These are phyloP conservation scores for Zaprionus nigranus DNA, from an alignment of 1,140 invertebrate genomes.

Conservation along the genomic window DNA sequence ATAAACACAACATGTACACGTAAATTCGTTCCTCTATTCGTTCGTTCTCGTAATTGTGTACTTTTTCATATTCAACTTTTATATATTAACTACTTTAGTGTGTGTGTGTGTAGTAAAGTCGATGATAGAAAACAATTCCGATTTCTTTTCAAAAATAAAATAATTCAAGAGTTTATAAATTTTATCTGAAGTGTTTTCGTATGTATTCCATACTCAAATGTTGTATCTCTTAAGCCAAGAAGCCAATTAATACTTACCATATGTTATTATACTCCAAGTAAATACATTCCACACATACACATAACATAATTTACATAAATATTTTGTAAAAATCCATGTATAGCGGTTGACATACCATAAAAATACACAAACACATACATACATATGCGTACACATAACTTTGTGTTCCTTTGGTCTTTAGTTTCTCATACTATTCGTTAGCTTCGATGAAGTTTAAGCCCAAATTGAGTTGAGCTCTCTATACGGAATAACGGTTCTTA, in stretches of 20 bases:
- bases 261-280: conserved; percentile 31
- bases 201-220: conserved; percentile 55
- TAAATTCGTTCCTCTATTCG: conserved; percentile 66
- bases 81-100: conserved; percentile 59
- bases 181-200: conserved; percentile 54
- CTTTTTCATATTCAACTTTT: conserved; percentile 66
- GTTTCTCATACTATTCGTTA: conserved; percentile 32
- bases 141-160: conserved; percentile 31
- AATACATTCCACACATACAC: conserved; percentile 33
- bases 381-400: conserved; percentile 37
- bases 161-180: conserved; percentile 44
- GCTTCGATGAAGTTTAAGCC: not conserved
- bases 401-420: conserved; percentile 30
- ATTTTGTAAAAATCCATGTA: conserved; percentile 30
- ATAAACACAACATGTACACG: conserved; percentile 30
- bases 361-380: conserved; percentile 1
- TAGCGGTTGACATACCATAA: conserved; percentile 6
- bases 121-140: conserved; percentile 34
- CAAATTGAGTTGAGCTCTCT: not conserved
- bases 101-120: conserved; percentile 71
- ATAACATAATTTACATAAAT: conserved; percentile 11
- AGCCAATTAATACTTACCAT: conserved; percentile 12
- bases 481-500: not conserved
- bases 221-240: conserved; percentile 36
- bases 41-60: conserved; percentile 77